Percentiles rank a stretch among this genome's conserved stretches.
Evolutionary conservation across 2,888 invertebrate genomes (phyloP).

Genomic region (Endomychus coccineus): DNA sequence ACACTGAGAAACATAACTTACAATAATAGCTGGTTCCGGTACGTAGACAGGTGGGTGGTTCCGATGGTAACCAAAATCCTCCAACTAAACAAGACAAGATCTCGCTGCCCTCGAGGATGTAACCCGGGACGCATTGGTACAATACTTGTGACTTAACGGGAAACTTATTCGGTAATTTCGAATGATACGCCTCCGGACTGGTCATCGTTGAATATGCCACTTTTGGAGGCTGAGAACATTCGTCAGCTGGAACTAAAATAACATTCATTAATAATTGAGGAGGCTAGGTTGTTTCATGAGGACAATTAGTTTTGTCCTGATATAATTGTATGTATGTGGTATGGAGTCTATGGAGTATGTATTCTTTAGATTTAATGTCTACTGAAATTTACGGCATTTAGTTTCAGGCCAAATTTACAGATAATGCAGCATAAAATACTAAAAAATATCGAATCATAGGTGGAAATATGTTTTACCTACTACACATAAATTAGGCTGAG

Average conservation of each 20-base stretch:
- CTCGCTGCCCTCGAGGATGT: constrained; percentile 37
- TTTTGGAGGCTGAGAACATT: constrained; percentile 37
- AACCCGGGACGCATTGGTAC: constrained; percentile 42
- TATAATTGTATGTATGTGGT: too few relatives aligned
- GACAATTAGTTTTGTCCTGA: too few relatives aligned
- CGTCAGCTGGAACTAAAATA: constrained; percentile 32
- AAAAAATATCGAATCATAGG: too few relatives aligned
- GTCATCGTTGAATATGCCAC: constrained; percentile 35
- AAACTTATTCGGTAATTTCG: constrained; percentile 24
- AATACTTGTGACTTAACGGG: constrained; percentile 37
- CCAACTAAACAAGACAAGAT: constrained; percentile 37
- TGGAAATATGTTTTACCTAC: too few relatives aligned
- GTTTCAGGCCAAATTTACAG: too few relatives aligned
- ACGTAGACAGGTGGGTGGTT: constrained; percentile 33
- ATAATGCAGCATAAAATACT: too few relatives aligned
- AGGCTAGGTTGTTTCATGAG: neutral
- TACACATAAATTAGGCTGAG: too few relatives aligned
- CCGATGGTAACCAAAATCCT: constrained; percentile 41
- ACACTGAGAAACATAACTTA: too few relatives aligned
- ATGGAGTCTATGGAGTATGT: too few relatives aligned
- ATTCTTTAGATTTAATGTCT: too few relatives aligned
- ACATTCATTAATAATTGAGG: constrained; percentile 1
- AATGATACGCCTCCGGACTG: constrained; percentile 19
- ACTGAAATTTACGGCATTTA: too few relatives aligned
- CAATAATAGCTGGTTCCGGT: constrained; percentile 27